phyloP scores from a whole-genome alignment of 2,888 invertebrate genomes.

The Pterobdella sp. region DNA sequence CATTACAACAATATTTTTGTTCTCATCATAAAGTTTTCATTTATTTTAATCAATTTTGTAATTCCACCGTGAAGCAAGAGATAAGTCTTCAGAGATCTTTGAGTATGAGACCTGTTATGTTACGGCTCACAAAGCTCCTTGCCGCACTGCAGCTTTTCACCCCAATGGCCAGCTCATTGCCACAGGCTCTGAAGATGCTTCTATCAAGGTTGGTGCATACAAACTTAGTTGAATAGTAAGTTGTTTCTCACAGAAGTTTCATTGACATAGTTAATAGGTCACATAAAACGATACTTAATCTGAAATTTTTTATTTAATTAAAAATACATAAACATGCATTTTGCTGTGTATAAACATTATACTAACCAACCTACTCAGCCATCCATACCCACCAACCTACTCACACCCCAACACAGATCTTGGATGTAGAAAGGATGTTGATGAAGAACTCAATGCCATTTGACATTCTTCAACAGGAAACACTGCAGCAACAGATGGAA shows the following conservation, averaged over 20 bases:
- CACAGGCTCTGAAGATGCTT: slow-evolving; percentile 94
- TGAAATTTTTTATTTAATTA: neutral
- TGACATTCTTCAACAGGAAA: slow-evolving; percentile 50
- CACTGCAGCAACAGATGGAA: slow-evolving; percentile 60
- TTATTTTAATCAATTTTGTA: too few species aligned
- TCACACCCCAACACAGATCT: slow-evolving; percentile 59
- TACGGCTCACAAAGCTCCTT: slow-evolving; percentile 88
- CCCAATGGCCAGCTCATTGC: slow-evolving; percentile 89
- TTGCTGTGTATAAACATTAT: neutral
- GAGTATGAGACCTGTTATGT: slow-evolving; percentile 97
- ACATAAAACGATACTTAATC: neutral
- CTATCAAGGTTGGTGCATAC: slow-evolving; percentile 72
- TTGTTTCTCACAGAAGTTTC: too few species aligned
- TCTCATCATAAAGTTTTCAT: too few species aligned
- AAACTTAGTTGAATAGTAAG: too few species aligned
- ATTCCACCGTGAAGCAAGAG: too few species aligned
- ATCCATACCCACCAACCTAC: neutral
- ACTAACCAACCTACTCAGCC: neutral
- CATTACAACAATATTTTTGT: too few species aligned
- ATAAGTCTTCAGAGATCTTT: slow-evolving; percentile 85
- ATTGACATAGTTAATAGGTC: too few species aligned
- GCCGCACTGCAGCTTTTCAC: slow-evolving; percentile 90
- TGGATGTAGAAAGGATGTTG: slow-evolving; percentile 97
- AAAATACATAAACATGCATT: too few species aligned
- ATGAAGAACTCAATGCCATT: slow-evolving; percentile 77